These are phyloP conservation scores for Eulemur coronatus DNA, from an alignment of 2,797 vertebrate species.

Conservation along the genomic window DNA sequence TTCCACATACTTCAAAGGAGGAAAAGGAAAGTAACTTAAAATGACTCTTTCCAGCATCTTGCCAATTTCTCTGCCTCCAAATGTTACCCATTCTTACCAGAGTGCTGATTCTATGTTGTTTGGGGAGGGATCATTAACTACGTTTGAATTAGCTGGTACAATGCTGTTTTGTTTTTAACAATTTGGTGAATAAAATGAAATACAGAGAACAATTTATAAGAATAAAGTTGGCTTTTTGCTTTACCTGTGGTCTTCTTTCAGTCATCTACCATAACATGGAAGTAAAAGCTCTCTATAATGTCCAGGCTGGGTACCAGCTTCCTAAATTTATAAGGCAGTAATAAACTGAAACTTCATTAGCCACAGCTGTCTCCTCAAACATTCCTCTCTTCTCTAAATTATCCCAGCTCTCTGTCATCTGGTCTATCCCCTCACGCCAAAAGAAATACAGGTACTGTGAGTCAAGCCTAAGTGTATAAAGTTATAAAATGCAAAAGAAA, in stretches of 20 bases:
- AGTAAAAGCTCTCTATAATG: background rate
- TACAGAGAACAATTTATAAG: background rate
- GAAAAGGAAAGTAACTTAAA: constrained; percentile 38
- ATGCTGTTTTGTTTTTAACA: constrained; percentile 3
- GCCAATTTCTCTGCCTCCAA: constrained; percentile 16
- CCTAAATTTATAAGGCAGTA: background rate
- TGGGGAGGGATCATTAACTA: background rate
- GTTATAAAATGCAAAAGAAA: background rate
- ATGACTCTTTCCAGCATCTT: background rate
- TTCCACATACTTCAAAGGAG: constrained; percentile 11
- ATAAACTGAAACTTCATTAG: background rate
- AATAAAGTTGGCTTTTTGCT: background rate
- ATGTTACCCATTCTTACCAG: background rate
- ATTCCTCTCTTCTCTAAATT: background rate
- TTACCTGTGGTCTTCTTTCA: constrained; percentile 4
- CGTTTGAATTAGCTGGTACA: background rate
- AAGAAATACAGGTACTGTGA: background rate
- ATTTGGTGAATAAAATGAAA: background rate
- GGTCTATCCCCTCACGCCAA: background rate
- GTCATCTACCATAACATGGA: background rate
- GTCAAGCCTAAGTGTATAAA: background rate
- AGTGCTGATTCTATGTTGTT: background rate
- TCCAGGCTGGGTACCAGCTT: background rate
- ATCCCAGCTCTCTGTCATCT: background rate
- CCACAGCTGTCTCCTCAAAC: background rate